phyloP scores from a whole-genome alignment of 2,113 vertebrate species.

The Plecotus auritus region DNA sequence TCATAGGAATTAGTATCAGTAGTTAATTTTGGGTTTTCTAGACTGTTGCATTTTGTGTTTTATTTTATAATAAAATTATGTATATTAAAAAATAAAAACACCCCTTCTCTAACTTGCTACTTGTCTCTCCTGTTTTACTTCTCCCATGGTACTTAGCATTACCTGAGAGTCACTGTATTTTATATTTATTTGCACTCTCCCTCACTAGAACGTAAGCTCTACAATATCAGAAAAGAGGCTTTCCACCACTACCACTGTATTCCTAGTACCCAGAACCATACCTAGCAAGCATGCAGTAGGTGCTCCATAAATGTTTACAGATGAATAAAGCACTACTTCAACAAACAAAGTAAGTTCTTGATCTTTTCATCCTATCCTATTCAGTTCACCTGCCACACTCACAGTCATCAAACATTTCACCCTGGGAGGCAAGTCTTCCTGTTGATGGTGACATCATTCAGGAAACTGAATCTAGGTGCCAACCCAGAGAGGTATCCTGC shows the following conservation, averaged over 20 bases:
- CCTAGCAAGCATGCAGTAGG: not conserved
- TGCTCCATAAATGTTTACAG: not conserved
- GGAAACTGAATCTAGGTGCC: not conserved
- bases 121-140: conserved; percentile 25
- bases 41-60: too few species aligned
- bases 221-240: not conserved
- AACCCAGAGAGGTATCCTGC: not conserved
- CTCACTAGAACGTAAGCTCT: not conserved
- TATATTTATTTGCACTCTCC: not conserved
- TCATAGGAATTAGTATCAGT: too few species aligned
- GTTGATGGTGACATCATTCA: not conserved
- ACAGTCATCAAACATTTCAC: not conserved
- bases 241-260: not conserved
- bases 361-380: not conserved
- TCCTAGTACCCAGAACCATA: not conserved
- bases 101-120: not conserved
- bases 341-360: not conserved
- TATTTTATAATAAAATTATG: too few species aligned
- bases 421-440: not conserved
- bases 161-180: not conserved
- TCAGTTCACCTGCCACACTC: not conserved
- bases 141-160: not conserved
- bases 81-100: too few species aligned
- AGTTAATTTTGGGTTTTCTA: too few species aligned
- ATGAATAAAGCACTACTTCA: not conserved